Evolutionary conservation across 2,888 invertebrate genomes (phyloP).

Genomic region (Drosophila anomelani): DNA sequence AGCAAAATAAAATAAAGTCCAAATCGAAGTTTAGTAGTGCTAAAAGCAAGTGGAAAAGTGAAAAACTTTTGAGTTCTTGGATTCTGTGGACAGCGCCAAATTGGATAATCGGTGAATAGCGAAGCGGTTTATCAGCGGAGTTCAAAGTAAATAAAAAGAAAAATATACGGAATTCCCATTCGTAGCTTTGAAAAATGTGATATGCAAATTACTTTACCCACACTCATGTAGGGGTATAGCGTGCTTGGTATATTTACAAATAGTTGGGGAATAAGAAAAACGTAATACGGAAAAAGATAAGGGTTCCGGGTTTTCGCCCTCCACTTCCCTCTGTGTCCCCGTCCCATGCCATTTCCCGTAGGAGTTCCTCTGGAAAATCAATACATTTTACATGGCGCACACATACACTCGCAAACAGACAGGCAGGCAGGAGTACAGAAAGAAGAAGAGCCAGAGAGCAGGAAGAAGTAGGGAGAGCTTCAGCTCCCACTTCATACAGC

Average conservation of each 20-base stretch:
- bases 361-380: constrained; percentile 71
- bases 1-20: constrained; percentile 29
- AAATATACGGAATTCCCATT: constrained; percentile 38
- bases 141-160: constrained; percentile 36
- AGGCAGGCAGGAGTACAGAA: constrained; percentile 28
- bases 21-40: constrained; percentile 49
- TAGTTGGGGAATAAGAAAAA: constrained; percentile 16
- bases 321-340: not conserved
- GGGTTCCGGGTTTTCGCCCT: constrained; percentile 8
- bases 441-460: constrained; percentile 44
- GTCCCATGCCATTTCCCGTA: constrained; percentile 28
- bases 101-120: constrained; percentile 14
- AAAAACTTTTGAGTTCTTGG: constrained; percentile 27
- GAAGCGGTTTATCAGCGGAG: constrained; percentile 46
- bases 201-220: constrained; percentile 27
- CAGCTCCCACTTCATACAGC: constrained; percentile 49
- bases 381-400: constrained; percentile 62
- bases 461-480: constrained; percentile 47
- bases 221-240: constrained; percentile 5
- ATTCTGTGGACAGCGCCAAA: constrained; percentile 23
- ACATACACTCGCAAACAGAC: constrained; percentile 37
- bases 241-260: constrained; percentile 31
- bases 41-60: constrained; percentile 56
- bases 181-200: constrained; percentile 36
- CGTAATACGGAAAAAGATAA: constrained; percentile 28